A percentile compares a stretch with the other conserved stretches of the same genome.
These are phyloP conservation scores for Ianthella basta DNA, from an alignment of 37 sponge, comb jelly and placozoan species.

Conservation along the genomic window DNA sequence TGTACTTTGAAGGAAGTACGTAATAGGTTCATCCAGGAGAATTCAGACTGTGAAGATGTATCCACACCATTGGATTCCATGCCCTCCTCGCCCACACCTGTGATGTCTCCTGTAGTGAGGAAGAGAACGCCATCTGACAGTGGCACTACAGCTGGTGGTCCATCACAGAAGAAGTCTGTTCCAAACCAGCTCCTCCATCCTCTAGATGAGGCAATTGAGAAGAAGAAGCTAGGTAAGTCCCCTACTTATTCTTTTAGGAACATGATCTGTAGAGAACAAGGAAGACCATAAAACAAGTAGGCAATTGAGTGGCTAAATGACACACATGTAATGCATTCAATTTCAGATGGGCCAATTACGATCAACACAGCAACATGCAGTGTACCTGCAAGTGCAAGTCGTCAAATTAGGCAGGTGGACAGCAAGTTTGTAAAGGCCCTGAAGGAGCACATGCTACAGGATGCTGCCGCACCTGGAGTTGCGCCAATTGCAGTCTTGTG, in stretches of 20 bases:
- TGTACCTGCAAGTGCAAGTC: background rate
- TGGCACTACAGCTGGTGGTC: background rate
- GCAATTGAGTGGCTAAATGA: too few relatives aligned
- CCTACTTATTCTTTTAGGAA: too few relatives aligned
- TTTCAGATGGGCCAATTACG: background rate
- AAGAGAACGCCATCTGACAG: background rate
- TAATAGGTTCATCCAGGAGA: background rate
- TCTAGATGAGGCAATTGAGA: background rate
- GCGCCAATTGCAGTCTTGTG: constrained; percentile 31
- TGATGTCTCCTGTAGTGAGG: background rate
- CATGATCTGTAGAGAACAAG: too few relatives aligned
- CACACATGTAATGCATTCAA: too few relatives aligned
- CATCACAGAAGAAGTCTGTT: background rate
- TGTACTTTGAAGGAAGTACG: background rate
- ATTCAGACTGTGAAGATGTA: too few relatives aligned
- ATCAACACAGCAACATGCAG: background rate
- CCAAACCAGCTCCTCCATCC: background rate
- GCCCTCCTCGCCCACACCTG: background rate
- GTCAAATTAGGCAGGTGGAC: constrained; percentile 36
- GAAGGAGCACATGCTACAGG: constrained; percentile 1
- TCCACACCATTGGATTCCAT: background rate
- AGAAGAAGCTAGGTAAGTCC: background rate
- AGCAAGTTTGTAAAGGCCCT: background rate
- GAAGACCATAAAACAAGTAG: too few relatives aligned
- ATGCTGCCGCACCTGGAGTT: constrained; percentile 29